Percentiles rank a stretch among this genome's conserved stretches.
Evolutionary conservation across 2,113 vertebrate species (phyloP).

Genomic region (Melierax canorus): DNA sequence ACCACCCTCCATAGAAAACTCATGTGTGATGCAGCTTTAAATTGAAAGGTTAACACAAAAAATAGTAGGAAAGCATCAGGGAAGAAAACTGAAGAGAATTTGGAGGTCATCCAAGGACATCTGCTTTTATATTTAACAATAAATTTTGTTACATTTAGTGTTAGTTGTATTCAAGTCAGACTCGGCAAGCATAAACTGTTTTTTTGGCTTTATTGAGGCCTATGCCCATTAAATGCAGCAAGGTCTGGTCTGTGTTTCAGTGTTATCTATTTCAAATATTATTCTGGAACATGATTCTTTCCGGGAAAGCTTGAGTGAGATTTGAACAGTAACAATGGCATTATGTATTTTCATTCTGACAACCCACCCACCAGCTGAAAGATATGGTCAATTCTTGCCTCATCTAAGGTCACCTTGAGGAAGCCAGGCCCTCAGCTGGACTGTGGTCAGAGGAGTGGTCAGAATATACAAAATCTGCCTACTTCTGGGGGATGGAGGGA

Average conservation of each 20-base stretch:
- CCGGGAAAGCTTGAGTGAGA: background rate
- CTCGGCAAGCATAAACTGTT: background rate
- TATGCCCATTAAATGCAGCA: background rate
- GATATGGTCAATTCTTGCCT: background rate
- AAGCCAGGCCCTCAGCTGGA: background rate
- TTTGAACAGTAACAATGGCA: background rate
- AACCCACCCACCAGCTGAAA: background rate
- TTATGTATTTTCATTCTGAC: background rate
- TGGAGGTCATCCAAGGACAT: background rate
- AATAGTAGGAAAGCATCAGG: background rate
- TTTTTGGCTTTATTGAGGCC: background rate
- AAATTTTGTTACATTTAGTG: background rate
- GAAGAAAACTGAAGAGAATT: background rate
- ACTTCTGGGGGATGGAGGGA: background rate
- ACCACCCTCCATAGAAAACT: background rate
- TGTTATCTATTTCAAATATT: background rate
- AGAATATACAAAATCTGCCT: background rate
- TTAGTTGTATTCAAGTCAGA: background rate
- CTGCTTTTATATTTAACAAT: background rate
- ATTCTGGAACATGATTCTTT: background rate
- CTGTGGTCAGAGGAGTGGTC: background rate
- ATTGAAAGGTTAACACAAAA: background rate
- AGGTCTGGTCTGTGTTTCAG: background rate
- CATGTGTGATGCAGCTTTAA: background rate
- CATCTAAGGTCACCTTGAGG: background rate